Evolutionary conservation across 1,140 invertebrate species (phyloP).

Genomic region (Physella acuta): DNA sequence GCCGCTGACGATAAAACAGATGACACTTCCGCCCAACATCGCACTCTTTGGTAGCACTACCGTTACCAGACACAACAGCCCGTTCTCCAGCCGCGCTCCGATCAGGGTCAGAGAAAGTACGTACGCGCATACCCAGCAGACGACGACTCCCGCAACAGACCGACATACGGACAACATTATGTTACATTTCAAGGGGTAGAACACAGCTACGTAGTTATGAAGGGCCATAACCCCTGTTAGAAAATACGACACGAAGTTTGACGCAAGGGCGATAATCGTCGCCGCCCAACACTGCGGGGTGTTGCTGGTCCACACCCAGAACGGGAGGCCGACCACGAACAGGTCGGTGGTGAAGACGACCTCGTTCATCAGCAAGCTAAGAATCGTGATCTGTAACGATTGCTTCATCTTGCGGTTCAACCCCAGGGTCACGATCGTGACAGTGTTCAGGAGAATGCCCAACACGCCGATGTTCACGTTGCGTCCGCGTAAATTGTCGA

Average conservation of each 20-base stretch:
- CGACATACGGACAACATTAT: no score
- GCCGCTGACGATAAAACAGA: no score
- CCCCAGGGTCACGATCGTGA: not conserved
- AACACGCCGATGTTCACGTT: not conserved
- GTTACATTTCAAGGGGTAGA: no score
- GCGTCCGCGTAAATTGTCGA: no score
- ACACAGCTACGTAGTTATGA: not conserved
- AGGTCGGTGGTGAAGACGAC: not conserved
- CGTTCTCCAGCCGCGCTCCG: no score
- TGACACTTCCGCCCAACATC: no score
- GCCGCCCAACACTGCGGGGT: not conserved
- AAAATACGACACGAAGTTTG: not conserved
- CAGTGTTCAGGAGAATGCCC: not conserved
- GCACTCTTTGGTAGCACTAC: no score
- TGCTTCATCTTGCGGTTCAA: not conserved
- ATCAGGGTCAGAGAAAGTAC: no score
- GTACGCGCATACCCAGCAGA: no score
- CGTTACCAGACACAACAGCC: no score
- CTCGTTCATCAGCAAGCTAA: not conserved
- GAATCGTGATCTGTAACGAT: not conserved
- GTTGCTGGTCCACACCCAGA: not conserved
- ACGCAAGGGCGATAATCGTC: not conserved
- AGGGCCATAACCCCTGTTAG: not conserved
- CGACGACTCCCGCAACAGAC: no score
- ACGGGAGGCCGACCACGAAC: not conserved